Evolutionary conservation across 2,888 invertebrate species (phyloP).

Genomic region (Drosophila colorata): DNA sequence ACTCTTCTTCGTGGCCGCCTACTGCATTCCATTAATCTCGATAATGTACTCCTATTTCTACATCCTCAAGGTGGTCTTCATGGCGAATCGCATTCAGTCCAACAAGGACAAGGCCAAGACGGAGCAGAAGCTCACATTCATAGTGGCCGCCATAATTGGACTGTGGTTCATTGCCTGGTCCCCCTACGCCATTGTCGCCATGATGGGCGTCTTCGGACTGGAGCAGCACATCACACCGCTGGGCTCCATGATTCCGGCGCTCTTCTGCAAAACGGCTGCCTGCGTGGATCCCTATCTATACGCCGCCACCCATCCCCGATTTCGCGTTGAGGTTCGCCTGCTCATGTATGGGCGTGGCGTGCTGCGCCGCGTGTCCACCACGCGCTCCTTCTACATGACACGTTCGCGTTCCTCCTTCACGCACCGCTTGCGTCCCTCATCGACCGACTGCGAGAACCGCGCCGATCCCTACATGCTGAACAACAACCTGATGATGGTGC

Average conservation of each 20-base stretch:
- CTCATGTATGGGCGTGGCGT: conserved; percentile 74
- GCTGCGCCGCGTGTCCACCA: conserved; percentile 76
- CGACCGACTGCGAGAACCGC: conserved; percentile 45
- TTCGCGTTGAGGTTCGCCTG: conserved; percentile 87
- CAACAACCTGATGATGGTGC: conserved; percentile 75
- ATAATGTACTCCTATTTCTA: conserved; percentile 91
- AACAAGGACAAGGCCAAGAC: conserved; percentile 89
- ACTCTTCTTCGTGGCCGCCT: conserved; percentile 91
- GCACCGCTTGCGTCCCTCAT: conserved; percentile 61
- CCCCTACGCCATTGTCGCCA: conserved; percentile 91
- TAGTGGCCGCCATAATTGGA: conserved; percentile 89
- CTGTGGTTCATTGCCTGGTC: conserved; percentile 94
- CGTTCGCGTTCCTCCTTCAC: conserved; percentile 76
- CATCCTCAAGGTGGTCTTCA: conserved; percentile 89
- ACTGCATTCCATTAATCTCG: conserved; percentile 89
- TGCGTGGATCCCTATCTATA: conserved; percentile 93
- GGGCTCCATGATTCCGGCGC: conserved; percentile 91
- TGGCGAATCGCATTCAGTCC: conserved; percentile 86
- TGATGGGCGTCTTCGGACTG: conserved; percentile 90
- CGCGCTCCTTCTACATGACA: conserved; percentile 79
- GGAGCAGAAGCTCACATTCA: conserved; percentile 90
- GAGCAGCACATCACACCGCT: conserved; percentile 89
- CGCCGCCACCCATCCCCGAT: conserved; percentile 92
- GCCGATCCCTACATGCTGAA: conserved; percentile 56
- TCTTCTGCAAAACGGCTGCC: conserved; percentile 93